Percentiles rank a stretch among this genome's conserved stretches.
These are phyloP conservation scores for Eulemur mongoz DNA, from an alignment of 2,797 vertebrate genomes.

Conservation along the genomic window DNA sequence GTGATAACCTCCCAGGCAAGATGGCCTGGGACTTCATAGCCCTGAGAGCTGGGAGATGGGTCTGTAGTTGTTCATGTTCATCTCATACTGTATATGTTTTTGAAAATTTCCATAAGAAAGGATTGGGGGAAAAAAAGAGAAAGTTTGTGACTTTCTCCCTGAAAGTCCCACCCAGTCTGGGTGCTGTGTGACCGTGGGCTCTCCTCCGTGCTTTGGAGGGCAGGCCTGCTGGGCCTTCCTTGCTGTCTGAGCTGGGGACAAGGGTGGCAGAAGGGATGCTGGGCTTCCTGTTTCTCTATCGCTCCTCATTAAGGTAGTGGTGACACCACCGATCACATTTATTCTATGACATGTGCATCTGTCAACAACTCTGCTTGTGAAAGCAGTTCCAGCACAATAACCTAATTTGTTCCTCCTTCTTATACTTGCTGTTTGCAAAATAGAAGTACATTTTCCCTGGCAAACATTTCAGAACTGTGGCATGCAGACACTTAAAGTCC, in stretches of 20 bases:
- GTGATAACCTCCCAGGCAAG: not conserved
- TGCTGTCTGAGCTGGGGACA: not conserved
- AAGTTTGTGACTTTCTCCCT: not conserved
- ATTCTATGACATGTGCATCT: not conserved
- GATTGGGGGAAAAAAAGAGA: not conserved
- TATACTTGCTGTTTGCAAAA: slow-evolving; percentile 40
- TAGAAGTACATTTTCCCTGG: not conserved
- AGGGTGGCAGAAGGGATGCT: rapidly evolving
- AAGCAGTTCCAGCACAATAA: not conserved
- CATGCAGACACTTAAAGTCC: not conserved
- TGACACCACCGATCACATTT: not conserved
- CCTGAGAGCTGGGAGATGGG: not conserved
- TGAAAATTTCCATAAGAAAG: not conserved
- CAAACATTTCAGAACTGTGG: not conserved
- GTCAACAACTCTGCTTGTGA: not conserved
- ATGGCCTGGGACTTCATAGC: not conserved
- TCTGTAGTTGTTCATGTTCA: not conserved
- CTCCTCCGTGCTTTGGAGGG: not conserved
- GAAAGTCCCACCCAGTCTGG: not conserved
- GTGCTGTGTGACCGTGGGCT: not conserved
- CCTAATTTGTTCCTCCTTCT: slow-evolving; percentile 41
- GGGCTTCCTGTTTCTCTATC: not conserved
- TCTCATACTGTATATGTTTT: not conserved
- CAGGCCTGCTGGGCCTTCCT: not conserved
- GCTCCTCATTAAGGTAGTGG: not conserved